These are phyloP conservation scores for Hiodon tergisus DNA, from an alignment of 2,113 vertebrate genomes.

Conservation along the genomic window DNA sequence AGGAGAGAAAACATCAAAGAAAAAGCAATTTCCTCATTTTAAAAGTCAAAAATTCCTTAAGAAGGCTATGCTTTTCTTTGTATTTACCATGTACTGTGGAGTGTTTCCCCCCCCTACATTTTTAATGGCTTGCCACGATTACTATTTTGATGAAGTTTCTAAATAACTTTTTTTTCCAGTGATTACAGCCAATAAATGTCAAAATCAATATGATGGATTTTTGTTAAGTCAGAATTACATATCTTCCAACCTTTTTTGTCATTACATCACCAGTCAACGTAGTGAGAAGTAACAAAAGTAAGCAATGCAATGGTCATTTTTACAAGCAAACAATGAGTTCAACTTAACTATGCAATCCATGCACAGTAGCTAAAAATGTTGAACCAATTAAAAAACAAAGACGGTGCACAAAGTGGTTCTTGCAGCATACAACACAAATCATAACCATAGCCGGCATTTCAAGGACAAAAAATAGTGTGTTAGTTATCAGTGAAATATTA, in stretches of 20 bases:
- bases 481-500: no score
- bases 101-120: not conserved
- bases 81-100: not conserved
- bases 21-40: conserved; percentile 5
- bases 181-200: not conserved
- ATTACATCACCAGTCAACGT: not conserved
- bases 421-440: no score
- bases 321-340: not conserved
- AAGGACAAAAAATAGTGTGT: no score
- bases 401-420: no score
- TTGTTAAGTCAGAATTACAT: not conserved
- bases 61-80: not conserved
- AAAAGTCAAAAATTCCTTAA: conserved; percentile 11
- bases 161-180: not conserved
- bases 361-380: not conserved
- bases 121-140: conserved; percentile 1
- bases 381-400: no score
- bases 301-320: not conserved
- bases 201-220: not conserved
- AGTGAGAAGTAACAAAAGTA: not conserved
- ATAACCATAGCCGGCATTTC: no score
- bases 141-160: not conserved
- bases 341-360: not conserved
- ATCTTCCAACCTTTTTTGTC: not conserved
- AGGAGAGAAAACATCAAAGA: conserved; percentile 23